Conservation (phyloP, 2,888 invertebrate species). For the Drosophila atripex region DNA sequence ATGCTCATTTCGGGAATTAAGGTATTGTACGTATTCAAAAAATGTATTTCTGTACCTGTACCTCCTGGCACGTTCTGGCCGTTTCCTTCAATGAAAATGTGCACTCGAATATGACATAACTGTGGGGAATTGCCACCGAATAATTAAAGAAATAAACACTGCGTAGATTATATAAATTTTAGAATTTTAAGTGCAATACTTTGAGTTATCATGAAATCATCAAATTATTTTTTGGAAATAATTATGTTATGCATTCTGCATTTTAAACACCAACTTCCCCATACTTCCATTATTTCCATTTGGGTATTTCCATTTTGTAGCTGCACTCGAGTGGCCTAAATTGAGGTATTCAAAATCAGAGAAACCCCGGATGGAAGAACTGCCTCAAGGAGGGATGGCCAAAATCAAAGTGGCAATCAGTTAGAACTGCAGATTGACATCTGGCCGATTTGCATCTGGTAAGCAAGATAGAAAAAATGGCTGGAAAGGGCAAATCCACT, state of each 20-base stretch:
- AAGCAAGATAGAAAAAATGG: conserved; percentile 12
- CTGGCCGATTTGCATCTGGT: conserved; percentile 69
- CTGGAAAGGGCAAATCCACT: conserved; percentile 51
- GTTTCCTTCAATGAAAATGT: conserved; percentile 41
- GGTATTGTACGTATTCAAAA: conserved; percentile 6
- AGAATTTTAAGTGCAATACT: neutral
- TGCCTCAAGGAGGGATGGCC: neutral
- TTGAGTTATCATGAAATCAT: too few species aligned
- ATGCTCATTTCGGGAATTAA: conserved; percentile 37
- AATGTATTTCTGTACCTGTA: conserved; percentile 17
- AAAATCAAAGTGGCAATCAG: conserved; percentile 59
- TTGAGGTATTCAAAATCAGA: conserved; percentile 2
- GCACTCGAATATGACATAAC: conserved; percentile 48
- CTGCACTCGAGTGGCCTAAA: conserved; percentile 2
- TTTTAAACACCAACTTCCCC: neutral
- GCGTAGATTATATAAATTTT: neutral
- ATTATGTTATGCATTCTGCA: neutral
- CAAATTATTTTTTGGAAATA: too few species aligned
- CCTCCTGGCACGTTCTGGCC: conserved; percentile 16
- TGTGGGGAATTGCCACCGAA: neutral
- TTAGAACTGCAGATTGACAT: conserved; percentile 71
- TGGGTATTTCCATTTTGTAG: neutral
- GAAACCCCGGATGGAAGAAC: neutral
- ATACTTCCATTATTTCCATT: too few species aligned
- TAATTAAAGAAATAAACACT: neutral